Percentiles rank a stretch among this genome's conserved stretches.
Evolutionary conservation across 2,113 vertebrate genomes (phyloP).

Genomic region (Tonatia bakeri): DNA sequence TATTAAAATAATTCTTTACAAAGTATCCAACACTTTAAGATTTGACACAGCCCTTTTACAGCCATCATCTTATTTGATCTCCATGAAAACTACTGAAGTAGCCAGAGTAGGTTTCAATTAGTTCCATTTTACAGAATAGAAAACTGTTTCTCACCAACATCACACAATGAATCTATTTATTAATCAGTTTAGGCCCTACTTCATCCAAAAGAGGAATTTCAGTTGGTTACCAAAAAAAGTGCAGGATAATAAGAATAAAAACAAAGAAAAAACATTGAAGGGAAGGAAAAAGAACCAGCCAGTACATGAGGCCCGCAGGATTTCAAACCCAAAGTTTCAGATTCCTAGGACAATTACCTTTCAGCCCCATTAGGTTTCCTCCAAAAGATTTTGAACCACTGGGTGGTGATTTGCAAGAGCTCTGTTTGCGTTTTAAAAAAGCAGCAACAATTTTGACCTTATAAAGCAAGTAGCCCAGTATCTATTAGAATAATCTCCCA

Average conservation of each 20-base stretch:
- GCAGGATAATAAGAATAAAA: not conserved
- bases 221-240: not conserved
- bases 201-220: not conserved
- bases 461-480: not conserved
- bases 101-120: not conserved
- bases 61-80: not conserved
- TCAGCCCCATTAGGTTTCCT: not conserved
- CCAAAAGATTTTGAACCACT: not conserved
- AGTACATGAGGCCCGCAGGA: not conserved
- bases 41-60: not conserved
- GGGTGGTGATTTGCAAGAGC: not conserved
- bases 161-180: not conserved
- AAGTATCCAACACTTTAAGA: not conserved
- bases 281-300: not conserved
- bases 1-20: not conserved
- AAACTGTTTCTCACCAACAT: not conserved
- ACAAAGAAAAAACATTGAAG: not conserved
- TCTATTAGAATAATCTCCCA: constrained; percentile 42
- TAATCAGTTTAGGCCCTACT: not conserved
- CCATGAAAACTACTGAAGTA: not conserved
- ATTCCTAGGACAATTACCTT: not conserved
- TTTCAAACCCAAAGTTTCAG: not conserved
- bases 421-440: not conserved
- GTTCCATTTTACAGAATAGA: not conserved
- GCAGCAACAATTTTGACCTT: constrained; percentile 13